These are phyloP conservation scores for Argyresthia goedartella DNA, from an alignment of 2,888 invertebrate species.

Conservation along the genomic window DNA sequence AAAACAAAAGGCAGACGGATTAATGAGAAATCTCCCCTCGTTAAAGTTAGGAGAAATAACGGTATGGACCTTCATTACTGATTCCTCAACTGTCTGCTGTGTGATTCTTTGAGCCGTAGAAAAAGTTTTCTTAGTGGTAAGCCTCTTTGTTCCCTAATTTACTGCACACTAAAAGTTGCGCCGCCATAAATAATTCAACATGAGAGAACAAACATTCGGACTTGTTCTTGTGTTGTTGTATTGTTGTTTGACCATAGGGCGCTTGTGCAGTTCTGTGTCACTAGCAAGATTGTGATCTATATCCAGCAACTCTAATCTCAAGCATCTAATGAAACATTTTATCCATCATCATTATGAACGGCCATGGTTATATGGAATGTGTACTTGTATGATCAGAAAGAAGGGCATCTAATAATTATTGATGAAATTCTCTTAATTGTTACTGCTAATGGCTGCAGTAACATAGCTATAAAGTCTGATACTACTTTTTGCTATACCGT, in stretches of 20 bases:
- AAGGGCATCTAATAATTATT: too few species aligned
- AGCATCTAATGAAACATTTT: too few species aligned
- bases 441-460: slow-evolving; percentile 14
- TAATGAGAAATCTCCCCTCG: slow-evolving; percentile 23
- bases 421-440: slow-evolving; percentile 8
- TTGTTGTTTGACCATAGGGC: slow-evolving; percentile 9
- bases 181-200: slow-evolving; percentile 62
- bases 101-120: slow-evolving; percentile 16
- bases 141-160: slow-evolving; percentile 53
- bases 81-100: slow-evolving; percentile 13
- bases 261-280: slow-evolving; percentile 5
- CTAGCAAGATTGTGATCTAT: background rate
- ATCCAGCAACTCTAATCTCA: too few species aligned
- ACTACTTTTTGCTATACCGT: slow-evolving; percentile 16
- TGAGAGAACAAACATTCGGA: slow-evolving; percentile 33
- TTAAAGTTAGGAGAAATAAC: slow-evolving; percentile 25
- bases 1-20: slow-evolving; percentile 11
- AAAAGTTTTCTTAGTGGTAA: slow-evolving; percentile 41
- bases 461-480: slow-evolving; percentile 7
- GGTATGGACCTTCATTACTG: slow-evolving; percentile 25
- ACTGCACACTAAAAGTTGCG: slow-evolving; percentile 41
- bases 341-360: too few species aligned
- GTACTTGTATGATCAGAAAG: too few species aligned
- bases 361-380: too few species aligned
- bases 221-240: slow-evolving; percentile 40